A percentile compares a stretch with the other conserved stretches of the same genome.
Conservation (phyloP, 2,888 invertebrate species). For the Laothoe populi region DNA sequence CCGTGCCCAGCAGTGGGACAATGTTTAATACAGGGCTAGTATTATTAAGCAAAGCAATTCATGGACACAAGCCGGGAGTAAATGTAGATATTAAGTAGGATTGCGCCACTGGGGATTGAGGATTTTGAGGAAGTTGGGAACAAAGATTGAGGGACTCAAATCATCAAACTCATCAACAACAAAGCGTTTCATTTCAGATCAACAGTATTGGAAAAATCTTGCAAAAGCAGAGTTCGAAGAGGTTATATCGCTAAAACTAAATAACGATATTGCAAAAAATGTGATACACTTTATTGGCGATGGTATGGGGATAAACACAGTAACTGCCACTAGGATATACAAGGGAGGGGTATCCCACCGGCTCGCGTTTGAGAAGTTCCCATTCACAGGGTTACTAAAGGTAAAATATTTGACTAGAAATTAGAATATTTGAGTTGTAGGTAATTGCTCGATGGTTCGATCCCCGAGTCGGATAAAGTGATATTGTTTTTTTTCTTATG, state of each 20-base stretch:
- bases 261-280: conserved; percentile 89
- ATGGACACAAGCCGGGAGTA: too few relatives aligned
- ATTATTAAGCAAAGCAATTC: too few relatives aligned
- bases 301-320: conserved; percentile 95
- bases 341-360: conserved; percentile 90
- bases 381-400: conserved; percentile 93
- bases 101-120: too few relatives aligned
- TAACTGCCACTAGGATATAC: conserved; percentile 92
- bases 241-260: conserved; percentile 84
- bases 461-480: too few relatives aligned
- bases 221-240: conserved; percentile 81
- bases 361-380: conserved; percentile 92
- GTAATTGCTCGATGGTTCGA: too few relatives aligned
- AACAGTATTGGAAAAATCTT: conserved; percentile 74
- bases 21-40: too few relatives aligned
- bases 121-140: too few relatives aligned
- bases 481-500: too few relatives aligned
- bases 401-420: conserved; percentile 82
- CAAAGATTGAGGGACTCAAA: too few relatives aligned
- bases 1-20: too few relatives aligned
- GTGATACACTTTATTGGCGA: conserved; percentile 95
- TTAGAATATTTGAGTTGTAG: not conserved
- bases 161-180: not conserved
- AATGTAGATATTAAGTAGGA: too few relatives aligned
- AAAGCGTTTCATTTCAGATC: conserved; percentile 51